Base-by-base conservation (phyloP, 2,888 invertebrate species). In the Thecophora atra region DNA sequence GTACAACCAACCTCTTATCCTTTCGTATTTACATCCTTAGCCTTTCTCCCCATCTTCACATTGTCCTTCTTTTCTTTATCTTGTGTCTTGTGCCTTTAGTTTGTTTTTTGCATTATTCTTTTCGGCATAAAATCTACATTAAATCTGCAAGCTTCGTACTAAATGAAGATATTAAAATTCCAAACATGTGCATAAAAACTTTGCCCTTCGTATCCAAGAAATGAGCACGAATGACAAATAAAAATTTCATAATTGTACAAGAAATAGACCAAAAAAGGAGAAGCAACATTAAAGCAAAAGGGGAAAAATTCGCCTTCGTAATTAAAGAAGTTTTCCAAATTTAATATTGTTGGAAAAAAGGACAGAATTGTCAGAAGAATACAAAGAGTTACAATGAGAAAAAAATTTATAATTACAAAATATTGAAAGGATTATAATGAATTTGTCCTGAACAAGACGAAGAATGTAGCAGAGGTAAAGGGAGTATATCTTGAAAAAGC, bases 81-180 rank as follows among this genome's bases (percentile, higher is more conserved):
- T 8, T 47, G 1, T 47, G 44, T 47, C 47, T 47, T n/a, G 5
- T n/a, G 11, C 47, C 17, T n/a, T 47, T 47, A 15, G 24, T 13
- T 47, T 17, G 1, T 42, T 37, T 44, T 64, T 19, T 21, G 4
- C 47, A 26, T 64, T n/a, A 24, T 26, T 44, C 7, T 17, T 44
- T 8, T 64, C 26, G 47, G 21, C 44, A 26, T 26, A 44, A 26
- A 47, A 26, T 64, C 26, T 47, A 26, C 47, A 24, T 47, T 11
- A 47, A 44, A 26, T 64, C 30, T 60, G 28, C n/a, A 5, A 64
- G 47, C 64, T 8, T 37, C 37, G 24, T 24, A 64, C 17, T 21
- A 47, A 47, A 64, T 64, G 47, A 64, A 47, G 26, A 64, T 64
- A 47, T 64, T 26, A 47, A 64, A 64, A 64, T 64, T 42, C 64